Percentiles rank a stretch among this genome's conserved stretches.
These are phyloP conservation scores for Indicator indicator DNA, from an alignment of 2,113 vertebrate genomes.

Conservation along the genomic window DNA sequence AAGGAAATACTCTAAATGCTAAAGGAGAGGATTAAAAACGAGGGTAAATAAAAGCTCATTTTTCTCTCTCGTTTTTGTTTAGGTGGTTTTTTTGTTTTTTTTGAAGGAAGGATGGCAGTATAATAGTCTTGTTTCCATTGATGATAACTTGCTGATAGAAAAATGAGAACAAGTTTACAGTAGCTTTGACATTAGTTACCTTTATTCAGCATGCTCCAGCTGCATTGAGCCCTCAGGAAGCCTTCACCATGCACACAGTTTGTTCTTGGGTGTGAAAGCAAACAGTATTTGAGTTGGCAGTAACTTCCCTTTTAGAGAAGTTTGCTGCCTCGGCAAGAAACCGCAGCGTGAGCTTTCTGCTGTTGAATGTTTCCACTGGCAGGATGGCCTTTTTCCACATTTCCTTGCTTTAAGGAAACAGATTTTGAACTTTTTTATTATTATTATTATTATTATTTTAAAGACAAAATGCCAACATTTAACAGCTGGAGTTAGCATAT, in stretches of 20 bases:
- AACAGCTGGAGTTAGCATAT: constrained; percentile 81
- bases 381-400: constrained; percentile 96
- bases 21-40: not conserved
- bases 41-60: constrained; percentile 2
- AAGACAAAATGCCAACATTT: constrained; percentile 82
- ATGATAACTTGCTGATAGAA: constrained; percentile 85
- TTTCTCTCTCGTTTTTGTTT: not conserved
- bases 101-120: constrained; percentile 37
- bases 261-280: constrained; percentile 88
- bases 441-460: not conserved
- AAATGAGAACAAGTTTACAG: constrained; percentile 86
- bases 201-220: constrained; percentile 90
- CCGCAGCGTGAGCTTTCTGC: constrained; percentile 84
- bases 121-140: constrained; percentile 80
- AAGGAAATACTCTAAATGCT: not conserved
- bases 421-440: constrained; percentile 85
- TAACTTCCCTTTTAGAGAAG: constrained; percentile 85
- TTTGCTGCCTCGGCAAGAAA: constrained; percentile 97
- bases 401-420: constrained; percentile 97
- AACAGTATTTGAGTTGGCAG: constrained; percentile 96
- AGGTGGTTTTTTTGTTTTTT: too few relatives aligned
- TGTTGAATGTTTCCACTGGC: constrained; percentile 85
- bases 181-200: constrained; percentile 92
- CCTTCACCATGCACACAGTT: constrained; percentile 85
- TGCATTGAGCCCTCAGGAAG: constrained; percentile 95